A percentile compares a stretch with the other conserved stretches of the same genome.
Evolutionary conservation across 2,888 invertebrate genomes (phyloP).

Genomic region (Quadroppia sp.): DNA sequence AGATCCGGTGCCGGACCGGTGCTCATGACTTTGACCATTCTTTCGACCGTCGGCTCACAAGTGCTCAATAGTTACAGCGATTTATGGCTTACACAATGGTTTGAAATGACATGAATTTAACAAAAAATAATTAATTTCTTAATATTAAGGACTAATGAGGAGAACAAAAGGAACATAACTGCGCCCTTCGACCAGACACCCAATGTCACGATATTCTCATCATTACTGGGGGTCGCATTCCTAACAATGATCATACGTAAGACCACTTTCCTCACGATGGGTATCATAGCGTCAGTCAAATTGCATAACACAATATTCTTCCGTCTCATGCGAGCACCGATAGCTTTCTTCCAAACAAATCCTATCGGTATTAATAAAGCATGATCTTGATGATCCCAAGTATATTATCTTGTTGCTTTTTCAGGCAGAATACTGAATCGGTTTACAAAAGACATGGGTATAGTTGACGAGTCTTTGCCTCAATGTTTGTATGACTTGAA

Average conservation of each 20-base stretch:
- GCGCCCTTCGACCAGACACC: neutral
- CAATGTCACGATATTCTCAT: slow-evolving; percentile 41
- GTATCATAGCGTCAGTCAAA: slow-evolving; percentile 47
- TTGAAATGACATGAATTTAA: neutral
- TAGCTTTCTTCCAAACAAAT: slow-evolving; percentile 56
- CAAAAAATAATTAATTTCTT: slow-evolving; percentile 40
- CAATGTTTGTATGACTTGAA: slow-evolving; percentile 17
- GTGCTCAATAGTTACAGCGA: slow-evolving; percentile 47
- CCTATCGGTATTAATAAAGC: slow-evolving; percentile 52
- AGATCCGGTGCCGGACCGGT: slow-evolving; percentile 53
- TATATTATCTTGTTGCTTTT: neutral
- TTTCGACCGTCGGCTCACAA: slow-evolving; percentile 53
- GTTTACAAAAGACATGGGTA: slow-evolving; percentile 41
- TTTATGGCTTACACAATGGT: slow-evolving; percentile 47
- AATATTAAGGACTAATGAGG: slow-evolving; percentile 47
- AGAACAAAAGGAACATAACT: slow-evolving; percentile 49
- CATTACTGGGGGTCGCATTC: slow-evolving; percentile 42
- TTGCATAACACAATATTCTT: slow-evolving; percentile 49
- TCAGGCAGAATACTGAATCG: slow-evolving; percentile 35
- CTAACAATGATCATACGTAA: slow-evolving; percentile 44
- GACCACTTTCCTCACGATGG: slow-evolving; percentile 46
- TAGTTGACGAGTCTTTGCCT: slow-evolving; percentile 39
- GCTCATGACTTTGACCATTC: slow-evolving; percentile 49
- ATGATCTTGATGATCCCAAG: neutral
- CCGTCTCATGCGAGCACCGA: slow-evolving; percentile 53